Conservation (phyloP, 2,113 vertebrate genomes). For the Halcyon malimbica region DNA sequence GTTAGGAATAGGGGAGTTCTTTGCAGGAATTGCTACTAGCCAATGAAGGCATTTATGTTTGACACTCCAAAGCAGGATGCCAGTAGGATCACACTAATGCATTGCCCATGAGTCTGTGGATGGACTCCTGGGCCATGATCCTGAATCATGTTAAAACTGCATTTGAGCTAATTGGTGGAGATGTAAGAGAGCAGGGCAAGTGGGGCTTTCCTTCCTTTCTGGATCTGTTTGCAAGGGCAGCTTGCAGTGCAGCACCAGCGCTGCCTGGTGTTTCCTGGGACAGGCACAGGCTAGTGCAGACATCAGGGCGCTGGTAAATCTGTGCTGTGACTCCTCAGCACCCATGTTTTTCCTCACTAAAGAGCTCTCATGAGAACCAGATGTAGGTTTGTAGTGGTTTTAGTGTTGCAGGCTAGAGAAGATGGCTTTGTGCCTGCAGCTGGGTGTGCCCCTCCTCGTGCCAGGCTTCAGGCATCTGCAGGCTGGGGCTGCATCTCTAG, state of each 20-base stretch:
- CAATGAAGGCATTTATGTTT: background rate
- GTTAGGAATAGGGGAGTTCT: background rate
- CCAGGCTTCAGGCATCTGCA: background rate
- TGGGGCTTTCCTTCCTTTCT: background rate
- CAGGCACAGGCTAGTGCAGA: background rate
- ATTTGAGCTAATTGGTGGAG: background rate
- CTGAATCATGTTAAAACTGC: background rate
- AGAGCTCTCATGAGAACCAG: background rate
- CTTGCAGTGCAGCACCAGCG: background rate
- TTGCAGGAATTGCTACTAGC: background rate
- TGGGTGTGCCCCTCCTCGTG: background rate
- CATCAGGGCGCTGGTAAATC: rapidly evolving
- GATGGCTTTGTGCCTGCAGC: background rate
- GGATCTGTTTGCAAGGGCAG: background rate
- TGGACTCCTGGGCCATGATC: background rate
- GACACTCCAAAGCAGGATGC: background rate
- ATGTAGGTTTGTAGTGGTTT: rapidly evolving
- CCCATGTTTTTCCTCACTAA: background rate
- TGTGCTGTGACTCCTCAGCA: background rate
- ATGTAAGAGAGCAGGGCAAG: background rate
- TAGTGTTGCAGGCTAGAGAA: background rate
- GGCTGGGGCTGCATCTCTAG: background rate
- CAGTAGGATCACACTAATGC: background rate
- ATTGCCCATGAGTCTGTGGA: background rate
- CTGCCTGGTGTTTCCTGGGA: rapidly evolving